A percentile compares a stretch with the other conserved stretches of the same genome.
Conservation (phyloP, 2,797 vertebrate species). For the Semotilus atromaculatus region DNA sequence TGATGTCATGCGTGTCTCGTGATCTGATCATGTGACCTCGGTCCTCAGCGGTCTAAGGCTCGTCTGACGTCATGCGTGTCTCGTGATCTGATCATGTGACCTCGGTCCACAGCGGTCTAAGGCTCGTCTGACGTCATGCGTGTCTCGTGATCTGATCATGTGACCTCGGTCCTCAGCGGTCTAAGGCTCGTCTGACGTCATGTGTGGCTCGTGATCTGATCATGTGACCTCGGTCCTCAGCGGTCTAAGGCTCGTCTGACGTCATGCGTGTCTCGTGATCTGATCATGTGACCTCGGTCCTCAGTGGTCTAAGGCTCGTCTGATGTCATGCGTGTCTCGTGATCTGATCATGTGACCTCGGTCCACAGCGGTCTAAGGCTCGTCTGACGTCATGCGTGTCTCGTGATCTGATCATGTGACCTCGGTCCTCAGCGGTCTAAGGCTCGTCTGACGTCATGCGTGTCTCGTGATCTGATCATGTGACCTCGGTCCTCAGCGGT, state of each 20-base stretch:
- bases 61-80: not conserved
- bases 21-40: too few species aligned
- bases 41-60: too few species aligned
- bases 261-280: too few species aligned
- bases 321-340: not conserved
- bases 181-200: not conserved
- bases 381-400: not conserved
- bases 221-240: not conserved
- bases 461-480: not conserved
- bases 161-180: not conserved
- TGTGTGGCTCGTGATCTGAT: not conserved
- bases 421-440: too few species aligned
- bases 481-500: not conserved
- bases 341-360: not conserved
- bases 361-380: too few species aligned
- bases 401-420: not conserved
- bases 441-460: not conserved
- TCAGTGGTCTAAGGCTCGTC: not conserved
- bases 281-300: not conserved
- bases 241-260: not conserved
- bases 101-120: too few species aligned
- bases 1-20: not conserved
- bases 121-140: not conserved
- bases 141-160: not conserved
- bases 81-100: not conserved